These are phyloP conservation scores for Nasua narica DNA, from an alignment of 2,797 vertebrate species.

Conservation along the genomic window DNA sequence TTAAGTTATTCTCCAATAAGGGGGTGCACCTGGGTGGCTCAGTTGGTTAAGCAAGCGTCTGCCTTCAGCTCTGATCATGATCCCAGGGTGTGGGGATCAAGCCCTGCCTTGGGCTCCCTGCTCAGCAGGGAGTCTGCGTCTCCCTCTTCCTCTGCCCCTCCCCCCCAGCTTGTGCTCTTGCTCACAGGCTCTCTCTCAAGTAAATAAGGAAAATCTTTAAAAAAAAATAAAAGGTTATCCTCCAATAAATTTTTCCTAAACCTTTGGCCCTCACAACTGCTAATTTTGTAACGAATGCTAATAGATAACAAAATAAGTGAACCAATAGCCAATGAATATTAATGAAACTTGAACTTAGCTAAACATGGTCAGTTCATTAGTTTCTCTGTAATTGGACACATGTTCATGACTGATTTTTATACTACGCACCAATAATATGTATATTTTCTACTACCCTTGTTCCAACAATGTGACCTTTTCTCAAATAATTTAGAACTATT, in stretches of 20 bases:
- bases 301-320: constrained; percentile 20
- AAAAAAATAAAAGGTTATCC: not conserved
- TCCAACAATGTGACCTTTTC: not conserved
- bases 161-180: not conserved
- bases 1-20: constrained; percentile 20
- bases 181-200: not conserved
- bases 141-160: not conserved
- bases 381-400: not conserved
- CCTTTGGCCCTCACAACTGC: not conserved
- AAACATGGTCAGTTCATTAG: not conserved
- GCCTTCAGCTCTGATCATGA: too few relatives aligned
- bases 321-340: not conserved
- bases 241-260: constrained; percentile 32
- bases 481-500: constrained; percentile 43
- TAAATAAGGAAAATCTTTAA: not conserved
- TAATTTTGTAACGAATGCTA: constrained; percentile 1
- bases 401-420: not conserved
- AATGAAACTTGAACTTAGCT: constrained; percentile 15
- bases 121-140: not conserved
- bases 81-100: not conserved
- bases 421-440: not conserved
- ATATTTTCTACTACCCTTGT: constrained; percentile 11
- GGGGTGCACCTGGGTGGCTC: too few relatives aligned
- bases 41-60: too few relatives aligned
- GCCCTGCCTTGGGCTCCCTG: not conserved